Conservation (phyloP, 2,113 vertebrate genomes). For the Hystrix cristata region DNA sequence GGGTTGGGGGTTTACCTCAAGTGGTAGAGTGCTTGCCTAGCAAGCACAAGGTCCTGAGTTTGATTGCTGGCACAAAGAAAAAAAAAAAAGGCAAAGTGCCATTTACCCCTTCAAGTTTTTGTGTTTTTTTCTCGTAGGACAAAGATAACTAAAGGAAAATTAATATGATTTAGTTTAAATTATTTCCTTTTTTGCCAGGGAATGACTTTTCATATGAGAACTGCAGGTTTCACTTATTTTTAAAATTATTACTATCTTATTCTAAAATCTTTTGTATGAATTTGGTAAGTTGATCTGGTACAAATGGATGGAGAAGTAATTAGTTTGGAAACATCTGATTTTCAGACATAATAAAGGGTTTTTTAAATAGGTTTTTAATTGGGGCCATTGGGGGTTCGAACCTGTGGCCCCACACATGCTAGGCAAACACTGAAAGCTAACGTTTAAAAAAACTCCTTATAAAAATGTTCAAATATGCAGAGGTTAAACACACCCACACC, state of each 20-base stretch:
- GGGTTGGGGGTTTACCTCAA: too few species aligned
- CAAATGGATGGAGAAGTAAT: neutral
- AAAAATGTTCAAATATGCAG: neutral
- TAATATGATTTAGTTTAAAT: neutral
- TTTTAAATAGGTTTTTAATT: neutral
- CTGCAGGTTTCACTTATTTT: neutral
- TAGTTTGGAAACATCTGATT: neutral
- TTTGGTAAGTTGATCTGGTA: neutral
- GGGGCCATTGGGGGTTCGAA: neutral
- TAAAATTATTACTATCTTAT: neutral
- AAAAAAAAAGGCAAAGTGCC: too few species aligned
- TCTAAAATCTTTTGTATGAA: neutral
- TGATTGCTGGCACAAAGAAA: too few species aligned
- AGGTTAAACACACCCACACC: neutral
- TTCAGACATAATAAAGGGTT: constrained; percentile 24
- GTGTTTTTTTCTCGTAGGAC: neutral
- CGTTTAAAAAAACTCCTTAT: neutral
- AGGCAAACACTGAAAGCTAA: neutral
- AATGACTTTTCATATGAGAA: neutral
- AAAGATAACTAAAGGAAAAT: neutral
- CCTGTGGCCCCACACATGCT: neutral
- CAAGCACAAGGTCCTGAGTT: too few species aligned
- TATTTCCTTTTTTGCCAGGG: neutral
- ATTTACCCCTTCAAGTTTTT: neutral
- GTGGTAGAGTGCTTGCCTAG: too few species aligned